phyloP scores from a whole-genome alignment of 2,797 vertebrate species.

The Poecilia picta region DNA sequence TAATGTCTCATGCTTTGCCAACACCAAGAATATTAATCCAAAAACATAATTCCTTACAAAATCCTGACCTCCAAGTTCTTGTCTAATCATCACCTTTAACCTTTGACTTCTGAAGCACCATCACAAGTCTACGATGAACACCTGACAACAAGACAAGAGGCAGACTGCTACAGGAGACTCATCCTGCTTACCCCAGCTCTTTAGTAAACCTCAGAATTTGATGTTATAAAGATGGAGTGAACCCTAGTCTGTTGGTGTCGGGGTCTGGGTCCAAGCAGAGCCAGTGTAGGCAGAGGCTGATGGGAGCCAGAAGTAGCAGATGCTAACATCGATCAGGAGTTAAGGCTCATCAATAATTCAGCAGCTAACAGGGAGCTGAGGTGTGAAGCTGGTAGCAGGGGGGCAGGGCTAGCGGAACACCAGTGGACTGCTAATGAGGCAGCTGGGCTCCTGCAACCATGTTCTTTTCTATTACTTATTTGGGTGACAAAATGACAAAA shows the following conservation, averaged over 20 bases:
- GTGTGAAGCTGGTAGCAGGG: constrained; percentile 48
- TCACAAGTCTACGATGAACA: not conserved
- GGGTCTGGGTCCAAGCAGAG: not conserved
- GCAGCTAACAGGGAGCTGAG: constrained; percentile 40
- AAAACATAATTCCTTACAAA: too few relatives aligned
- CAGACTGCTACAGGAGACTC: too few relatives aligned
- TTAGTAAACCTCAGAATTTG: too few relatives aligned
- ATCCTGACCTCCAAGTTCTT: too few relatives aligned
- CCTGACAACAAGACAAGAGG: too few relatives aligned
- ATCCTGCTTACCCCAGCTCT: too few relatives aligned
- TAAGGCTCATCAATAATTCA: constrained; percentile 67
- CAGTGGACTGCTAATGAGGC: constrained; percentile 39
- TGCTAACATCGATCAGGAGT: constrained; percentile 50
- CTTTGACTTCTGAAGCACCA: too few relatives aligned
- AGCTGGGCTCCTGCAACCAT: constrained; percentile 17
- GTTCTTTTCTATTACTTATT: constrained; percentile 15
- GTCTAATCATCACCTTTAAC: too few relatives aligned
- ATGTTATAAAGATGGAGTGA: too few relatives aligned
- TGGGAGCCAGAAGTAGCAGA: constrained; percentile 26
- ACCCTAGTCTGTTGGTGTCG: not conserved
- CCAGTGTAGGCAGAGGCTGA: constrained; percentile 21
- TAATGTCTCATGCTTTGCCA: too few relatives aligned
- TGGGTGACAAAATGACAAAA: constrained; percentile 23
- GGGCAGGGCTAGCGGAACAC: not conserved
- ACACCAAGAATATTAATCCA: too few relatives aligned